These are phyloP conservation scores for Trachythela sp. DNA, from an alignment of 64 coral and sea anemone species.

Conservation along the genomic window DNA sequence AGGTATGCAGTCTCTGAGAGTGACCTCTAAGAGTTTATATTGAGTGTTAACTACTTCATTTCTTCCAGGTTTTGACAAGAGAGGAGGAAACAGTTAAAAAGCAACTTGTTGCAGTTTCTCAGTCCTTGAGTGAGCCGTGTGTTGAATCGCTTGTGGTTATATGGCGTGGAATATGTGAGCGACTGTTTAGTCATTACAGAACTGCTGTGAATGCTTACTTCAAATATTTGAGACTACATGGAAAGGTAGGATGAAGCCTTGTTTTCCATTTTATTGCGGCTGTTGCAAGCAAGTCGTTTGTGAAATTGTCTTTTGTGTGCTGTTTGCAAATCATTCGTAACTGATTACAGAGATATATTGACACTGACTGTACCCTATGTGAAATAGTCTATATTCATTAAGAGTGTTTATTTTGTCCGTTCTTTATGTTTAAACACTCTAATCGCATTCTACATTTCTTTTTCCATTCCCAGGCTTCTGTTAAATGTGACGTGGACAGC, in stretches of 20 bases:
- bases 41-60: too few relatives aligned
- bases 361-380: too few relatives aligned
- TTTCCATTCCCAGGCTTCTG: not conserved
- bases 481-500: conserved; percentile 52
- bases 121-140: conserved; percentile 9
- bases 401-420: too few relatives aligned
- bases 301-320: too few relatives aligned
- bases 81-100: conserved; percentile 35
- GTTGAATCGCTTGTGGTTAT: conserved; percentile 73
- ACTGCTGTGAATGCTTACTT: conserved; percentile 98
- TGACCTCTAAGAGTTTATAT: too few relatives aligned
- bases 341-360: not conserved
- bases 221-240: conserved; percentile 88
- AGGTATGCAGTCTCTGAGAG: too few relatives aligned
- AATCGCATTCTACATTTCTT: not conserved
- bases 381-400: too few relatives aligned
- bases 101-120: conserved; percentile 63
- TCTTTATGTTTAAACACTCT: too few relatives aligned
- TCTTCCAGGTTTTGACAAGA: not conserved
- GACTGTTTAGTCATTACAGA: conserved; percentile 93
- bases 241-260: conserved; percentile 41
- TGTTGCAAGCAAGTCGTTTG: not conserved
- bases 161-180: conserved; percentile 78
- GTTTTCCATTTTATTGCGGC: not conserved
- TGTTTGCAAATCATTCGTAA: too few relatives aligned